Conservation (phyloP, 2,113 vertebrate genomes). For the Mionectes macconnelli region DNA sequence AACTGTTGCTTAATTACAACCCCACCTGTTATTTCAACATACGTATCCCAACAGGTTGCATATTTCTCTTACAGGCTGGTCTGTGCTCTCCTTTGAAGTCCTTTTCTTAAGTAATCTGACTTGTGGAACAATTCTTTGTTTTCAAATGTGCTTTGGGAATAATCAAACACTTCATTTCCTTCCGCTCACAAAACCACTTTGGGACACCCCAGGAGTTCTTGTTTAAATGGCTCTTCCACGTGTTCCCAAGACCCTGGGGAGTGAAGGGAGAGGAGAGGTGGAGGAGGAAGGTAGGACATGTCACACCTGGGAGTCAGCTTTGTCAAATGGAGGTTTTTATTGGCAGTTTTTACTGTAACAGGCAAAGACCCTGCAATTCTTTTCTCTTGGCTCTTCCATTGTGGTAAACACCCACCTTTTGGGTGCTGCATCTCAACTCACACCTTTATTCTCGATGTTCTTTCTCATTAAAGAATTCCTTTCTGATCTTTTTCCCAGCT, state of each 20-base stretch:
- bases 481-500: neutral
- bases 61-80: neutral
- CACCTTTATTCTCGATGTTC: neutral
- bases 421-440: neutral
- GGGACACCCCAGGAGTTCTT: neutral
- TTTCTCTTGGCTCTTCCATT: neutral
- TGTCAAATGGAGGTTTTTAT: neutral
- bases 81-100: neutral
- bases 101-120: neutral
- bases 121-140: conserved; percentile 12
- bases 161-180: conserved; percentile 21
- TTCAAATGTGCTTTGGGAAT: conserved; percentile 1
- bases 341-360: neutral
- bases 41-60: neutral
- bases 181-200: neutral
- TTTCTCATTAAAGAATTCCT: neutral
- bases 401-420: neutral
- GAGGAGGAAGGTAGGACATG: neutral
- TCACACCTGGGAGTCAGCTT: neutral
- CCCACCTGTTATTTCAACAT: neutral
- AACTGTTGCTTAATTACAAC: neutral
- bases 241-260: neutral
- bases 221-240: neutral
- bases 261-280: neutral
- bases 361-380: neutral